phyloP scores from a whole-genome alignment of 2,888 invertebrate species.

The Creontiades dilutus region DNA sequence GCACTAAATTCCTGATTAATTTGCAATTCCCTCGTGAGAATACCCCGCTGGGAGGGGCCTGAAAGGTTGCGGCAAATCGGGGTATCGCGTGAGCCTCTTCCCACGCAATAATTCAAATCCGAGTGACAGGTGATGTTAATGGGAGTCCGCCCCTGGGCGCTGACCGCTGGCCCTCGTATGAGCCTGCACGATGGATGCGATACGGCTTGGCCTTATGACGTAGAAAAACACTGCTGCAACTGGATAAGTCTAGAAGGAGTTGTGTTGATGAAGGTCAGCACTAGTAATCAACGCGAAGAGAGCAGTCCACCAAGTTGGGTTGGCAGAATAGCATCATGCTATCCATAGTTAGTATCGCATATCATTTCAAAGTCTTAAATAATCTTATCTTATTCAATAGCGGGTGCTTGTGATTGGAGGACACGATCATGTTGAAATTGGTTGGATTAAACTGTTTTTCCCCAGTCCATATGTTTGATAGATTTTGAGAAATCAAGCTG shows the following conservation, averaged over 20 bases:
- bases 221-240: not conserved
- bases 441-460: too few species aligned
- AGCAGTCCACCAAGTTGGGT: too few species aligned
- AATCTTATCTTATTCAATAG: too few species aligned
- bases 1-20: not conserved
- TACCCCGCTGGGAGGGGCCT: not conserved
- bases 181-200: slow-evolving; percentile 14
- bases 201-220: not conserved
- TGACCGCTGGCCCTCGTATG: not conserved
- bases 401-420: too few species aligned
- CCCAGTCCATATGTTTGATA: too few species aligned
- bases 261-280: too few species aligned
- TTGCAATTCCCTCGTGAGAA: not conserved
- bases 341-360: too few species aligned
- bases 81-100: slow-evolving; percentile 16
- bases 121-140: slow-evolving; percentile 31
- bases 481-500: too few species aligned
- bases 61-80: slow-evolving; percentile 20
- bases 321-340: too few species aligned
- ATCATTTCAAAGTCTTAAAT: too few species aligned
- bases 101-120: slow-evolving; percentile 32
- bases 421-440: too few species aligned
- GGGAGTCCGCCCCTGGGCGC: not conserved
- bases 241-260: not conserved
- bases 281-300: too few species aligned